Base-by-base conservation (phyloP, 2,888 invertebrate species). In the Bimastos eiseni region DNA sequence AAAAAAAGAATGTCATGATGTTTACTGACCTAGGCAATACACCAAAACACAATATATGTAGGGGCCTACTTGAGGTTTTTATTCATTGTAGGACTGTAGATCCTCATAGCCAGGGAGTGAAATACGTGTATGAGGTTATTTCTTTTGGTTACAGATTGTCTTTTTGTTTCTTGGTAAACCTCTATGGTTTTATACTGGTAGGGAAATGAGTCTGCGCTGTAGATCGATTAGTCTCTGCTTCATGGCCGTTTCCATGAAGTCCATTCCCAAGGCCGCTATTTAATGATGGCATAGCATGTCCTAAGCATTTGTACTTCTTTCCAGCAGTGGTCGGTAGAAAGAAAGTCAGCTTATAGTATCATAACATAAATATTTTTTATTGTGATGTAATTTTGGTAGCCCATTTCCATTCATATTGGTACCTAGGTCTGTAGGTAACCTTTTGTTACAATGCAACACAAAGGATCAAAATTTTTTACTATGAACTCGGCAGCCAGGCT, bases 221-320 rank as follows among this genome's bases (percentile, higher is more conserved):
- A 8, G 0, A 70, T 70, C 70, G 11, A n/a, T 70, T 70, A n/a
- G 13, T 70, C 70, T 70, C 13, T n/a, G 70, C 70, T 70, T 70
- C 70, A 70, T 70, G 30, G 70, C 70, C 70, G 11, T 70, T n/a
- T n/a, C 70, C 30, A 30, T 70, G 30, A n/a, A 70, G 30, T 70
- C 70, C 30, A 70, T 11, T n/a, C n/a, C 49, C n/a, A 70, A 70
- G 70, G 8, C 70, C n/a, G 70, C 30, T 70, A 70, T 70, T 70
- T 70, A 70, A 70, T 70, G 70, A 70, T n/a, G n/a, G 70, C n/a
- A n/a, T 70, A n/a, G 70, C 70, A n/a, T 70, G 70, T 70, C 70
- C 30, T 70, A 6, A 70, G 70, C 70, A 70, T 70, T 11, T 70
- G 6, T 70, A 70, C n/a, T 70, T 70, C 30, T 55, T 24, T 55